A percentile compares a stretch with the other conserved stretches of the same genome.
Conservation (phyloP, 2,888 invertebrate species). For the Cataglyphis rosenhaueri region DNA sequence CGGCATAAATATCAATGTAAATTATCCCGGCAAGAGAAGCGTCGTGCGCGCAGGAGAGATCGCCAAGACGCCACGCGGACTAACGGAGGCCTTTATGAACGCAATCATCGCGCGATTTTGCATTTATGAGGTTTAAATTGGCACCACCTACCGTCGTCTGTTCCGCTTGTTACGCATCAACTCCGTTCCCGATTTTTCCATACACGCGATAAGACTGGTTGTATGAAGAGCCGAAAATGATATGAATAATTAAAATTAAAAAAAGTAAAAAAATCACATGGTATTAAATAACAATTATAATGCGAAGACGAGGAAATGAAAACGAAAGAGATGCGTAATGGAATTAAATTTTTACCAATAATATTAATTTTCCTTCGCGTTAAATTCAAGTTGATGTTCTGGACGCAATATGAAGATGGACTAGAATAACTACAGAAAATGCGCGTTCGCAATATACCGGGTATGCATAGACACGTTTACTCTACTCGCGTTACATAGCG, state of each 20-base stretch:
- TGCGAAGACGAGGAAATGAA: neutral
- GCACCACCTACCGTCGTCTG: conserved; percentile 57
- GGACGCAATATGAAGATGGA: neutral
- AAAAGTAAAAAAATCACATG: neutral
- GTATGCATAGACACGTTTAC: neutral
- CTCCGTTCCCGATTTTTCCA: conserved; percentile 6
- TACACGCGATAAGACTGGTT: neutral
- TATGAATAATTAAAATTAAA: neutral
- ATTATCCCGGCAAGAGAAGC: conserved; percentile 77
- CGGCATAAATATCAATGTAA: conserved; percentile 86
- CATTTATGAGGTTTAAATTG: conserved; percentile 82
- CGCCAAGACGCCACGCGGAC: conserved; percentile 66
- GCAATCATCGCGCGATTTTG: conserved; percentile 78
- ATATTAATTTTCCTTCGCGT: neutral
- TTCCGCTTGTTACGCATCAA: conserved; percentile 10
- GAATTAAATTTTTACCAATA: neutral
- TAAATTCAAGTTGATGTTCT: neutral
- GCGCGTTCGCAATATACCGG: neutral
- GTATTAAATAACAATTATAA: neutral
- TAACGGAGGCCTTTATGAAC: conserved; percentile 76
- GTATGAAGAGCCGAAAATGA: neutral
- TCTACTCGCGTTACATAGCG: conserved; percentile 37
- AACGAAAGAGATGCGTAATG: neutral
- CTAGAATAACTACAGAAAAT: neutral
- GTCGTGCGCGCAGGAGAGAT: conserved; percentile 52